Evolutionary conservation across 2,113 vertebrate genomes (phyloP).

Genomic region (Thryonomys swinderianus): DNA sequence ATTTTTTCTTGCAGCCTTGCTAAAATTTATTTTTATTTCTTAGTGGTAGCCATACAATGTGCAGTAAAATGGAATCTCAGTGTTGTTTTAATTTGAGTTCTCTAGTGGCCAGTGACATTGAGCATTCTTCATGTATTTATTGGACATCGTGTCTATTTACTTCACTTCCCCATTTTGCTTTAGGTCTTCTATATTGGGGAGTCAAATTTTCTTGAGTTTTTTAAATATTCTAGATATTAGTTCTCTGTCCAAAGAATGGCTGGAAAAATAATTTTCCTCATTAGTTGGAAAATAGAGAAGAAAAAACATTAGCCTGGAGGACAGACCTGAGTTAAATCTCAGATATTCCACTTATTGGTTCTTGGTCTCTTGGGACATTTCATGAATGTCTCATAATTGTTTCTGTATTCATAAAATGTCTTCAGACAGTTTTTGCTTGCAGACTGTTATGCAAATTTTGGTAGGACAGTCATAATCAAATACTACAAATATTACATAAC

Average conservation of each 20-base stretch:
- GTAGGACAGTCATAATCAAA: neutral
- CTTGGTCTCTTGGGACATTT: neutral
- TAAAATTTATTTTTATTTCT: neutral
- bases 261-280: neutral
- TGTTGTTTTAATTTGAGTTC: neutral
- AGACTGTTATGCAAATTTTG: neutral
- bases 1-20: neutral
- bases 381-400: neutral
- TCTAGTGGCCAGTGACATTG: neutral
- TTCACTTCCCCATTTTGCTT: neutral
- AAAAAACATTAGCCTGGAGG: slow-evolving; percentile 5
- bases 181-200: neutral
- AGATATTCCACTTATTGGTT: neutral
- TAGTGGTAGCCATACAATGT: neutral
- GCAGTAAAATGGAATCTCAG: neutral
- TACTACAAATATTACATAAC: neutral
- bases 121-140: neutral
- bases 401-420: neutral
- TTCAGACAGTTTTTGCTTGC: neutral
- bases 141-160: neutral
- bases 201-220: neutral
- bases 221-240: neutral
- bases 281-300: neutral
- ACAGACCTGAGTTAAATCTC: neutral
- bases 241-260: neutral